Base-by-base conservation (phyloP, 2,888 invertebrate genomes). In the Pristionchus maxplancki region DNA sequence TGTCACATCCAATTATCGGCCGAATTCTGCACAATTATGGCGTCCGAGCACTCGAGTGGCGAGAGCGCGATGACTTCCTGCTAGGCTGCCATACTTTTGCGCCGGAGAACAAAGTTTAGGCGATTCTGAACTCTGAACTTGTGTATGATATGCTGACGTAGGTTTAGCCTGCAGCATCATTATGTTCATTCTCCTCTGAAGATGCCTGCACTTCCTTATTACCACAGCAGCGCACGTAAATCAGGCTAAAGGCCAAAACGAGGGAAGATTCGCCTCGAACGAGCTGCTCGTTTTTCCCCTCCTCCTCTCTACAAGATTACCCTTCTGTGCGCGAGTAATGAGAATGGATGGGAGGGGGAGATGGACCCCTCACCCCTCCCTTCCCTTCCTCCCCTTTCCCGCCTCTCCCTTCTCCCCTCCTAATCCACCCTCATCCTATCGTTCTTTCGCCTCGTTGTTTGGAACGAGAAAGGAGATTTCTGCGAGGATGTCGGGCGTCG, bases 271-370 rank as follows among this genome's bases (percentile, higher is more conserved):
- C 58, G 58, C 20, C 58, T 53, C 24, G 24, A n/a, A 6, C 58
- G 24, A 58, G 24, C 24, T n/a, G 58, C 58, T 58, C 58, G 58
- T 58, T 58, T 58, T 58, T 58, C 58, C 58, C 9, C 31, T 34
- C 67, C 74, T 48, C 44, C 78, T 28, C n/a, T 78, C 78, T 78
- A 78, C 78, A 78, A 78, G 78, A 78, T 78, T 44, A 78, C 78
- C 78, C 78, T 78, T 78, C 78, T 78, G 78, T 74, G 71, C 1
- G 44, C 44, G 71, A 44, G 78, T 78, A 78, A 78, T 78, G 78
- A 78, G 78, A 78, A 78, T 78, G 78, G 78, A 78, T 78, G 78
- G 48, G 44, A 28, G 78, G 28, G 78, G 78, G 28, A 48, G 78
- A 78, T 5, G 44, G 24, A 20, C 24, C 37, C 71, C 71, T 20